These are phyloP conservation scores for Odontothrips loti DNA, from an alignment of 2,888 invertebrate genomes.

Conservation along the genomic window DNA sequence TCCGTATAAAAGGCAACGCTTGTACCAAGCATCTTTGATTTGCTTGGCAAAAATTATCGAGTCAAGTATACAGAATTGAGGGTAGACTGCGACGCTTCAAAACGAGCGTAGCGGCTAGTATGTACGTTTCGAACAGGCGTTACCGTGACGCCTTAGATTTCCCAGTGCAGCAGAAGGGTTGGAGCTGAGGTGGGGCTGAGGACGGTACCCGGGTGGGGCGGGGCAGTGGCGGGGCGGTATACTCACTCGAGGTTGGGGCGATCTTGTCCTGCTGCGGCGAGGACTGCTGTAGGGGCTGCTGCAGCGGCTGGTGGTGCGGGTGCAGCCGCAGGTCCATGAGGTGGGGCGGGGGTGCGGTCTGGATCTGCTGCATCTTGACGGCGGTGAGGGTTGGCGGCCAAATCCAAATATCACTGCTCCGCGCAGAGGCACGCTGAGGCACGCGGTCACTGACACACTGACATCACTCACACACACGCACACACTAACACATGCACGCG, in stretches of 20 bases:
- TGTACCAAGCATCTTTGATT: no score
- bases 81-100: no score
- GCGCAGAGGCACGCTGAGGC: neutral
- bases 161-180: no score
- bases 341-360: neutral
- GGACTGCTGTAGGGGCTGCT: no score
- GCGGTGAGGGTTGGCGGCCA: neutral
- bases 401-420: neutral
- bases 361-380: constrained; percentile 7
- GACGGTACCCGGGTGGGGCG: neutral
- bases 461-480: neutral
- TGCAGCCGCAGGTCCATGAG: constrained; percentile 15
- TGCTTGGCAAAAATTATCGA: no score
- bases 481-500: neutral
- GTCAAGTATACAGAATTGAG: no score
- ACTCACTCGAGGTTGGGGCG: neutral
- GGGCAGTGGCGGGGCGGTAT: no score
- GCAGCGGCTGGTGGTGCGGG: constrained; percentile 11
- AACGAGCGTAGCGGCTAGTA: no score
- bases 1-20: no score
- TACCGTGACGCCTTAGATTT: no score
- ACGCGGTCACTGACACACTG: neutral
- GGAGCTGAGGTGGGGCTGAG: no score
- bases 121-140: no score
- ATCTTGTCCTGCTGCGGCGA: neutral